Conservation (phyloP, 2,113 vertebrate genomes). For the Salminus brasiliensis region DNA sequence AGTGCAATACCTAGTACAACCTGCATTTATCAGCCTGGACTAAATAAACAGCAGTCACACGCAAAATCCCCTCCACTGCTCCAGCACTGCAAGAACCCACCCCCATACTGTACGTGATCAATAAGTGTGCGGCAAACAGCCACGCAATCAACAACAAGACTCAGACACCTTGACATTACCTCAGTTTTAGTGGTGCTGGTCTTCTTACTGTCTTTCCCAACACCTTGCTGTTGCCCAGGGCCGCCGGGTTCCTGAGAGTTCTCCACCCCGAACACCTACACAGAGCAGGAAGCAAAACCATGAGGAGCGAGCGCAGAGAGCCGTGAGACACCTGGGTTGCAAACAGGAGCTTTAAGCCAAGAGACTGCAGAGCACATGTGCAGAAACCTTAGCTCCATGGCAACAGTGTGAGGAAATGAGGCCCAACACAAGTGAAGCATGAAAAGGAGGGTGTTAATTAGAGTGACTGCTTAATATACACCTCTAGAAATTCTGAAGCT, state of each 20-base stretch:
- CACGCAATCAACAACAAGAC: neutral
- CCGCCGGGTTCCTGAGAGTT: slow-evolving; percentile 82
- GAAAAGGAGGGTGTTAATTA: slow-evolving; percentile 2
- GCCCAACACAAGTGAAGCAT: neutral
- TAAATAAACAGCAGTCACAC: neutral
- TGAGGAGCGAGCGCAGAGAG: neutral
- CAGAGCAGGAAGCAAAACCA: slow-evolving; percentile 27
- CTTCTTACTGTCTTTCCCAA: slow-evolving; percentile 53
- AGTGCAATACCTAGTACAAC: too few species aligned
- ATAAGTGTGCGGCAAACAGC: neutral
- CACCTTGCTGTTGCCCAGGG: slow-evolving; percentile 75
- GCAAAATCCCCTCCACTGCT: neutral
- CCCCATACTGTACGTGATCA: neutral
- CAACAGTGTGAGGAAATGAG: slow-evolving; percentile 11
- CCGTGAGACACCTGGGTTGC: slow-evolving; percentile 6
- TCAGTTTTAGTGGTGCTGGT: slow-evolving; percentile 37
- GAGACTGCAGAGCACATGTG: neutral
- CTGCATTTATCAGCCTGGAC: too few species aligned
- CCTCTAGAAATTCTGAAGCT: neutral
- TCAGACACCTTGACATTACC: slow-evolving; percentile 32
- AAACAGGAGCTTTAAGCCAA: slow-evolving; percentile 11
- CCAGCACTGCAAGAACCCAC: neutral
- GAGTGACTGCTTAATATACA: neutral
- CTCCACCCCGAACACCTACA: slow-evolving; percentile 93
- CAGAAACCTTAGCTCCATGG: slow-evolving; percentile 22